These are phyloP conservation scores for Subanguina moxae DNA, from an alignment of 1,140 invertebrate species.

Conservation along the genomic window DNA sequence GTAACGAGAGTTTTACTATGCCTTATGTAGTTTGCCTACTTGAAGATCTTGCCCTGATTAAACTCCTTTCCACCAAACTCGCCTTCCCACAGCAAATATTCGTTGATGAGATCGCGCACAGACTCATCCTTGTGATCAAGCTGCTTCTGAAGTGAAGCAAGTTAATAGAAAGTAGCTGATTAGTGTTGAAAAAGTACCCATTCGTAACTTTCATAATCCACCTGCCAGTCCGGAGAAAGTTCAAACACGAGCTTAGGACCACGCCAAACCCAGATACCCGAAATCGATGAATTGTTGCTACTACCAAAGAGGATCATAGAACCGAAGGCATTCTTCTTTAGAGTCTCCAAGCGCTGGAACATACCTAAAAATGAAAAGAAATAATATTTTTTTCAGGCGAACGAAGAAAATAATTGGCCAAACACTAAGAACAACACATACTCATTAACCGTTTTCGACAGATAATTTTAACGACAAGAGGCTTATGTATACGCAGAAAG, in stretches of 20 bases:
- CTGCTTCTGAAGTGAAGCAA: constrained; percentile 77
- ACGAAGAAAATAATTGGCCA: no score
- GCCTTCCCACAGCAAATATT: constrained; percentile 85
- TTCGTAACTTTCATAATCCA: constrained; percentile 91
- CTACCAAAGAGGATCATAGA: constrained; percentile 86
- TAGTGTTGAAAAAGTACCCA: constrained; percentile 65
- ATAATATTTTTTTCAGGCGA: background rate
- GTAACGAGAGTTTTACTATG: no score
- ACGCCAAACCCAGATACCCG: constrained; percentile 92
- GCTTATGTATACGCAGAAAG: no score
- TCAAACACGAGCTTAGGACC: constrained; percentile 86
- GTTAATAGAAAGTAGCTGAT: constrained; percentile 59
- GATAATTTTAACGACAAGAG: no score
- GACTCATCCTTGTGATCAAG: constrained; percentile 75
- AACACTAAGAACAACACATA: no score
- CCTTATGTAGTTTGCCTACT: constrained; percentile 64
- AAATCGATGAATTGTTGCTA: constrained; percentile 85
- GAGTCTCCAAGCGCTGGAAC: constrained; percentile 94
- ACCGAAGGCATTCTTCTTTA: constrained; percentile 90
- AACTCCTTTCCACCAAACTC: constrained; percentile 84
- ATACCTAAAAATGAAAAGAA: constrained; percentile 64
- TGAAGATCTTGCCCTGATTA: constrained; percentile 98
- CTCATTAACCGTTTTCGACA: no score
- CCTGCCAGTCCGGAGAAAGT: constrained; percentile 67
- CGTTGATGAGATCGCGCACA: constrained; percentile 81